A percentile compares a stretch with the other conserved stretches of the same genome.
phyloP scores from a whole-genome alignment of 2,888 invertebrate genomes.

The Drosophila lutescens region DNA sequence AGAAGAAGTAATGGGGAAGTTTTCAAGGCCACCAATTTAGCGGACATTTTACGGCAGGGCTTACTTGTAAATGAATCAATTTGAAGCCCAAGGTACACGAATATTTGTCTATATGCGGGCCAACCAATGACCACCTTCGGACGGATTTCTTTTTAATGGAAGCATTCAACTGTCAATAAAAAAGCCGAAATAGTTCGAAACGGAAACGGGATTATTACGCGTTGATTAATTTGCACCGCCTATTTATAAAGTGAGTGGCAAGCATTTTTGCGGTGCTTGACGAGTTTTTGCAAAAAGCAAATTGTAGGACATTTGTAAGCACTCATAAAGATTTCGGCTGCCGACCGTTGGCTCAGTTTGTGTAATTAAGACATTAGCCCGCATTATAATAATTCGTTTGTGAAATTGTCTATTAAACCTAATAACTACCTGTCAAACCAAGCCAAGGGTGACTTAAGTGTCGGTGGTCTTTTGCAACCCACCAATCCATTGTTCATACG shows the following conservation, averaged over 20 bases:
- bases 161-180: constrained; percentile 31
- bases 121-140: constrained; percentile 23
- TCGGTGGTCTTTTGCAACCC: constrained; percentile 14
- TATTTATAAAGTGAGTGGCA: constrained; percentile 56
- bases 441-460: constrained; percentile 26
- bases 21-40: constrained; percentile 62
- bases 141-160: constrained; percentile 27
- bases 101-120: background rate
- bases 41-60: constrained; percentile 49
- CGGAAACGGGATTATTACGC: constrained; percentile 36
- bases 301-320: constrained; percentile 50
- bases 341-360: constrained; percentile 37
- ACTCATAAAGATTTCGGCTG: constrained; percentile 40
- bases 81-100: constrained; percentile 21
- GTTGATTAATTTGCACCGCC: constrained; percentile 48
- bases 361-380: constrained; percentile 60
- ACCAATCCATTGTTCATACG: constrained; percentile 18
- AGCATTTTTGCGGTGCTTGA: constrained; percentile 42
- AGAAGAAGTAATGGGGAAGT: constrained; percentile 65
- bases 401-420: constrained; percentile 50
- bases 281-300: constrained; percentile 12
- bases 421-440: constrained; percentile 49
- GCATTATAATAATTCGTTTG: constrained; percentile 61
- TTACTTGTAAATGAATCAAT: constrained; percentile 17
- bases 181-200: constrained; percentile 11